phyloP scores from a whole-genome alignment of 2,113 vertebrate genomes.

The Ptychochromis oligacanthus region DNA sequence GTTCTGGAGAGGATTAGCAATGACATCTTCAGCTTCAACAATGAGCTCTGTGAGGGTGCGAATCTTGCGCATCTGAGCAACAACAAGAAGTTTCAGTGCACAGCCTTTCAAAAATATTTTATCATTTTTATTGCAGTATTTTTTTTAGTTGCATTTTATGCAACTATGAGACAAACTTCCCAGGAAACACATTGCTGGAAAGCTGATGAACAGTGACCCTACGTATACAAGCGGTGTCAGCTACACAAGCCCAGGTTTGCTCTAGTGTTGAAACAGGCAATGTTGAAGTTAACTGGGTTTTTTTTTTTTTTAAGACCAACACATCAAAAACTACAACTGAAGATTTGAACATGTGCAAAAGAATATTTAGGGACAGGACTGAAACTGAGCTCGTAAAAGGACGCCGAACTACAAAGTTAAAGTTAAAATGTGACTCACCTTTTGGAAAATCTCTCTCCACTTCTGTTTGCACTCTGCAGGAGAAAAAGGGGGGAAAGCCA shows the following conservation, averaged over 20 bases:
- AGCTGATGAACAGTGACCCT: too few species aligned
- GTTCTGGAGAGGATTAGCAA: background rate
- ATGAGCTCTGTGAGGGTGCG: constrained; percentile 67
- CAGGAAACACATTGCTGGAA: too few species aligned
- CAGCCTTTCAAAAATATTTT: background rate
- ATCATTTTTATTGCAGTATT: background rate
- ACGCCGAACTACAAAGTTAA: background rate
- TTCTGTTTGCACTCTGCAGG: constrained; percentile 54
- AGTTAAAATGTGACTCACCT: constrained; percentile 31
- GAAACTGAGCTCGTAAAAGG: background rate
- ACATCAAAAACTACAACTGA: background rate
- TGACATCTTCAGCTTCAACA: constrained; percentile 43
- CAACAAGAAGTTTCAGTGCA: background rate
- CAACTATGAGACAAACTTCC: too few species aligned
- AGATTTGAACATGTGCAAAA: background rate
- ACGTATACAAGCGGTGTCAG: too few species aligned
- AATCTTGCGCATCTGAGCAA: constrained; percentile 56
- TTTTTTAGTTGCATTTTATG: background rate
- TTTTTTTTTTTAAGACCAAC: too few species aligned
- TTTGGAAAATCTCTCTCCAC: constrained; percentile 35
- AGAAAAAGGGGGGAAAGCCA: constrained; percentile 66
- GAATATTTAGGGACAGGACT: background rate
- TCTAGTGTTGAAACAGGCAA: background rate
- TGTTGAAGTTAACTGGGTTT: background rate
- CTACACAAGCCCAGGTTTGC: background rate